Evolutionary conservation across 92 coral and sea anemone genomes (phyloP).

Genomic region (Pocillopora meandrina): DNA sequence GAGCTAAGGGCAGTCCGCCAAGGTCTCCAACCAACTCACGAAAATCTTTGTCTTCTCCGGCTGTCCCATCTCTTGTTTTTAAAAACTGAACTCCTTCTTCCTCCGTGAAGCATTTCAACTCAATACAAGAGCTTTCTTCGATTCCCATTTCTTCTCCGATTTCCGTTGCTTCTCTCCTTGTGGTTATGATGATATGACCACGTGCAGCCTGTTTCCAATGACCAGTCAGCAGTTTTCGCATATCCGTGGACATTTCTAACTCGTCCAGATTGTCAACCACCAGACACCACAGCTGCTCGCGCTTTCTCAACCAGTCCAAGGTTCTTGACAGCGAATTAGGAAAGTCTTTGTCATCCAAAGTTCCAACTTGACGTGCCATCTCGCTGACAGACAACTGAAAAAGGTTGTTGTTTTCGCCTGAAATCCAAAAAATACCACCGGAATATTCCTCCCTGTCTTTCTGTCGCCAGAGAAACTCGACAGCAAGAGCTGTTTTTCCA

Average conservation of each 20-base stretch:
- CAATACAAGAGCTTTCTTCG: conserved; percentile 55
- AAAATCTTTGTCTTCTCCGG: conserved; percentile 13
- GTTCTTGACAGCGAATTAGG: conserved; percentile 60
- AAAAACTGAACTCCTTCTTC: conserved; percentile 69
- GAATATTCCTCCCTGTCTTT: conserved; percentile 24
- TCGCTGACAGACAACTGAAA: conserved; percentile 72
- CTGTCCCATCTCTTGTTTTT: conserved; percentile 39
- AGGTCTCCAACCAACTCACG: conserved; percentile 63
- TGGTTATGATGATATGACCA: conserved; percentile 78
- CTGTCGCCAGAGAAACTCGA: conserved; percentile 69
- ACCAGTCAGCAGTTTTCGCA: conserved; percentile 67
- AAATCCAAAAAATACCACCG: conserved; percentile 90
- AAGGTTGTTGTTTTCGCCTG: conserved; percentile 68
- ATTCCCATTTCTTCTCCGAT: conserved; percentile 58
- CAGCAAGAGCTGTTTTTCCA: conserved; percentile 85
- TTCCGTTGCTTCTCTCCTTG: conserved; percentile 71
- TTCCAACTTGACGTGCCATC: conserved; percentile 70
- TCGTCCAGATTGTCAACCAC: conserved; percentile 82
- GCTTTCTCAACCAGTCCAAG: conserved; percentile 50
- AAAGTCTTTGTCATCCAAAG: conserved; percentile 53
- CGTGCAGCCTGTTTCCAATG: conserved; percentile 66
- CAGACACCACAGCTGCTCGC: conserved; percentile 62
- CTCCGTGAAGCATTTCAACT: conserved; percentile 51
- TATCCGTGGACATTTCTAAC: conserved; percentile 59
- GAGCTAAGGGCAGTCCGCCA: conserved; percentile 83